phyloP scores from a whole-genome alignment of 2,797 vertebrate species.

The Austrolebias charrua region DNA sequence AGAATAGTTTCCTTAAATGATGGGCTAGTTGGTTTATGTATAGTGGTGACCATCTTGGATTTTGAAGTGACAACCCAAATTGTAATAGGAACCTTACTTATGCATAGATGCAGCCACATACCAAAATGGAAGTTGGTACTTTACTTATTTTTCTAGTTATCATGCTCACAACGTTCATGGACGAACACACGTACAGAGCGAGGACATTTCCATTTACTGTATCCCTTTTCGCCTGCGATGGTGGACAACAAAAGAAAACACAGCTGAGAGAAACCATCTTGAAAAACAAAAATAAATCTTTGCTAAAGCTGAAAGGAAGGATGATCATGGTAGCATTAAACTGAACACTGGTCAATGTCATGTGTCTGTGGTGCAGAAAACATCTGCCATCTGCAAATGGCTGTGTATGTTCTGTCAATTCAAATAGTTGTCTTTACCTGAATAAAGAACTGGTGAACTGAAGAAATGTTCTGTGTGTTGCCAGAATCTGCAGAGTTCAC shows the following conservation, averaged over 20 bases:
- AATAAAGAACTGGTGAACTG: slow-evolving; percentile 27
- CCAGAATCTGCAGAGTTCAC: slow-evolving; percentile 54
- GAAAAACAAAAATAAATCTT: neutral
- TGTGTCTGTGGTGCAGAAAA: slow-evolving; percentile 35
- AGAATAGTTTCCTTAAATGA: too few relatives aligned
- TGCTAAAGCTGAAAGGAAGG: neutral
- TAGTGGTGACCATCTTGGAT: too few relatives aligned
- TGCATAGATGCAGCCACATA: too few relatives aligned
- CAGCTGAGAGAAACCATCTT: neutral
- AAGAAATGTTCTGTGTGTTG: slow-evolving; percentile 14
- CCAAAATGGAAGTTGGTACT: too few relatives aligned
- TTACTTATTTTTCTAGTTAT: too few relatives aligned
- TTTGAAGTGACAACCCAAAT: too few relatives aligned
- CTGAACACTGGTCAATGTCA: neutral
- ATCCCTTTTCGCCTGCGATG: too few relatives aligned
- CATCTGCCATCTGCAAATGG: slow-evolving; percentile 48
- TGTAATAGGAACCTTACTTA: too few relatives aligned
- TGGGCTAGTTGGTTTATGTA: too few relatives aligned
- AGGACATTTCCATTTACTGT: too few relatives aligned
- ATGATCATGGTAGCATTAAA: slow-evolving; percentile 2
- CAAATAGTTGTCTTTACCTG: slow-evolving; percentile 23
- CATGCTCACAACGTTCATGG: too few relatives aligned
- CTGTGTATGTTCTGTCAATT: slow-evolving; percentile 33
- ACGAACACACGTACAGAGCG: too few relatives aligned
- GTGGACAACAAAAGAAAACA: neutral